These are phyloP conservation scores for Ochotona curzoniae DNA, from an alignment of 2,113 vertebrate species.

Conservation along the genomic window DNA sequence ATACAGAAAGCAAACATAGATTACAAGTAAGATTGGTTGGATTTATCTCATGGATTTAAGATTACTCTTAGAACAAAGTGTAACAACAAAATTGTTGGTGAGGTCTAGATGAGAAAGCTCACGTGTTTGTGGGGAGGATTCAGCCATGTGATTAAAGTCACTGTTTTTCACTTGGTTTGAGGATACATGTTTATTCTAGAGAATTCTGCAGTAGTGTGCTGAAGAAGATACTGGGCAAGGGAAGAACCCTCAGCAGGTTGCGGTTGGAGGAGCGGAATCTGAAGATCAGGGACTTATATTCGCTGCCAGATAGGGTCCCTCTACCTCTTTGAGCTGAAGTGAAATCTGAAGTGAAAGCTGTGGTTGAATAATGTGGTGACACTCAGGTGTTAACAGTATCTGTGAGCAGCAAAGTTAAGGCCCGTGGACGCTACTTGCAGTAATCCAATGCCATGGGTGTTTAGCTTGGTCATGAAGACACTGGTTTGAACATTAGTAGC, in stretches of 20 bases:
- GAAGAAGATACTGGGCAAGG: not conserved
- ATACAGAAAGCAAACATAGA: not conserved
- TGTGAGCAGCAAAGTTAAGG: not conserved
- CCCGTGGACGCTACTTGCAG: not conserved
- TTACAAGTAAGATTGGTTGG: conserved; percentile 14
- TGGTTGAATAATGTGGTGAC: not conserved
- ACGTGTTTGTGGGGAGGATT: not conserved
- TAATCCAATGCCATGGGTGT: not conserved
- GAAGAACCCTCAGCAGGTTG: not conserved
- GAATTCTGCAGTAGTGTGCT: not conserved
- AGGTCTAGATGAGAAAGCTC: not conserved
- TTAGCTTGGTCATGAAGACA: too few relatives aligned
- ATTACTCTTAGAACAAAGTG: not conserved
- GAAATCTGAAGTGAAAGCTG: too few relatives aligned
- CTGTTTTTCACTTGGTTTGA: not conserved
- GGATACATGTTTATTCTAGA: not conserved
- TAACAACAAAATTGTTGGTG: not conserved
- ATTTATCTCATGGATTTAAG: conserved; percentile 12
- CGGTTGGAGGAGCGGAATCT: not conserved
- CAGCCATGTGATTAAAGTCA: not conserved
- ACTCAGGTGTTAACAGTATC: not conserved
- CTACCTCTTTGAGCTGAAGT: not conserved
- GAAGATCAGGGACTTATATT: not conserved
- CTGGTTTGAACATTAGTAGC: too few relatives aligned
- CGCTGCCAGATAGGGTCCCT: not conserved